Percentiles rank a stretch among this genome's conserved stretches.
These are phyloP conservation scores for Drosophila nigromelanica DNA, from an alignment of 1,140 invertebrate species.

Conservation along the genomic window DNA sequence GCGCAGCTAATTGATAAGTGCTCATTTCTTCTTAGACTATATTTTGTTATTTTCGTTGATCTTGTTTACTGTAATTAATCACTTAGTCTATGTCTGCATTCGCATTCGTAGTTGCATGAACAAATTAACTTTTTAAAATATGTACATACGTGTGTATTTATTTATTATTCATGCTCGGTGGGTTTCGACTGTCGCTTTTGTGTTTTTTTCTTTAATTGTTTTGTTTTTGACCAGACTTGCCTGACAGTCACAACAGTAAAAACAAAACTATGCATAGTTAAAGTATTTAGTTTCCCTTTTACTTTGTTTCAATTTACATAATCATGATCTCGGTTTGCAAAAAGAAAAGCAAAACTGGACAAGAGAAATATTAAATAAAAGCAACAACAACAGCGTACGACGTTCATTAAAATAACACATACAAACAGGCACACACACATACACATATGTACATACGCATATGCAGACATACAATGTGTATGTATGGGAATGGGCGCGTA, in stretches of 20 bases:
- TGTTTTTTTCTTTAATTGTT: constrained; percentile 26
- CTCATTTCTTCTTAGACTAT: not conserved
- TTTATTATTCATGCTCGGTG: constrained; percentile 42
- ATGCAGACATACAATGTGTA: constrained; percentile 22
- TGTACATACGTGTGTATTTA: constrained; percentile 24
- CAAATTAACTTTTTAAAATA: constrained; percentile 48
- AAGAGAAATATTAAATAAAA: constrained; percentile 27
- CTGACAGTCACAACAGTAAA: constrained; percentile 13
- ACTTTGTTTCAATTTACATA: constrained; percentile 78
- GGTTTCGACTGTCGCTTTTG: constrained; percentile 28
- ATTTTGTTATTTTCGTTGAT: constrained; percentile 49
- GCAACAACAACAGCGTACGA: constrained; percentile 39
- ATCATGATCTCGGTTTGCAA: constrained; percentile 61
- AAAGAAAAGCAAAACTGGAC: constrained; percentile 47
- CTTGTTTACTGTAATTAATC: constrained; percentile 66
- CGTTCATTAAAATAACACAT: constrained; percentile 66
- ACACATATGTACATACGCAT: constrained; percentile 1
- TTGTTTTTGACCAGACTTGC: constrained; percentile 9
- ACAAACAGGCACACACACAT: constrained; percentile 13
- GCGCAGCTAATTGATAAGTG: constrained; percentile 72
- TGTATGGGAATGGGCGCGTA: constrained; percentile 35
- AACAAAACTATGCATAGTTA: constrained; percentile 27
- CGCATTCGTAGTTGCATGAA: constrained; percentile 46
- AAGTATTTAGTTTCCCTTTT: constrained; percentile 78
- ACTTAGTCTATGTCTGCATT: constrained; percentile 37